phyloP scores from a whole-genome alignment of 2,888 invertebrate genomes.

The Drosophila putrida region DNA sequence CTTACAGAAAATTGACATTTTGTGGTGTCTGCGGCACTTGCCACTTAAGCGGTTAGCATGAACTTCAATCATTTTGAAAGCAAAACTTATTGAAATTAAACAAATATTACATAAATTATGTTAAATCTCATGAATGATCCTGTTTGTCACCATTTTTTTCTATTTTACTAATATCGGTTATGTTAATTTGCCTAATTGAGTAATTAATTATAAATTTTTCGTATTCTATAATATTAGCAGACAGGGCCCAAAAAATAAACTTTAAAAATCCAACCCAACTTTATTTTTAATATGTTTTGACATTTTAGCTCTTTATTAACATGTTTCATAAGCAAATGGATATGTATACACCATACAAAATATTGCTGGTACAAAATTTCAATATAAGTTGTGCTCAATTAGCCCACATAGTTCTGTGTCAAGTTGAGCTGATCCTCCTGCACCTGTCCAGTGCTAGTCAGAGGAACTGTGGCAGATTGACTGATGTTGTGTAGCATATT shows the following conservation, averaged over 20 bases:
- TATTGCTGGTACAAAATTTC: not conserved
- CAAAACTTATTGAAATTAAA: constrained; percentile 4
- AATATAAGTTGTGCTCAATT: constrained; percentile 1
- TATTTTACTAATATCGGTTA: too few species aligned
- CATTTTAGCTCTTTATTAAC: not conserved
- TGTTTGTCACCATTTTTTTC: not conserved
- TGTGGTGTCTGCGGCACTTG: constrained; percentile 23
- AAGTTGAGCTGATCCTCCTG: constrained; percentile 84
- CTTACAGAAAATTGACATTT: constrained; percentile 42
- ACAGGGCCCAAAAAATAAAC: too few species aligned
- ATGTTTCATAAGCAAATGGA: not conserved
- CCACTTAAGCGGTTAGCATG: constrained; percentile 37
- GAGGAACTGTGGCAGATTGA: constrained; percentile 67
- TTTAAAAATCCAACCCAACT: not conserved
- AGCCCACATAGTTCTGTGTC: constrained; percentile 79
- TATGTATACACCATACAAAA: not conserved
- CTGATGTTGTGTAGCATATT: constrained; percentile 82
- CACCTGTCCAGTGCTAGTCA: constrained; percentile 21
- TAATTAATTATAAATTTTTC: too few species aligned
- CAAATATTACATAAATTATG: not conserved
- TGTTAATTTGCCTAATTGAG: too few species aligned
- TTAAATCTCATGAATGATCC: not conserved
- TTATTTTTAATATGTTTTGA: not conserved
- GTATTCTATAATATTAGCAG: too few species aligned
- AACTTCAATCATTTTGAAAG: constrained; percentile 19